Evolutionary conservation across 2,888 invertebrate genomes (phyloP).

Genomic region (Maniola hyperantus): DNA sequence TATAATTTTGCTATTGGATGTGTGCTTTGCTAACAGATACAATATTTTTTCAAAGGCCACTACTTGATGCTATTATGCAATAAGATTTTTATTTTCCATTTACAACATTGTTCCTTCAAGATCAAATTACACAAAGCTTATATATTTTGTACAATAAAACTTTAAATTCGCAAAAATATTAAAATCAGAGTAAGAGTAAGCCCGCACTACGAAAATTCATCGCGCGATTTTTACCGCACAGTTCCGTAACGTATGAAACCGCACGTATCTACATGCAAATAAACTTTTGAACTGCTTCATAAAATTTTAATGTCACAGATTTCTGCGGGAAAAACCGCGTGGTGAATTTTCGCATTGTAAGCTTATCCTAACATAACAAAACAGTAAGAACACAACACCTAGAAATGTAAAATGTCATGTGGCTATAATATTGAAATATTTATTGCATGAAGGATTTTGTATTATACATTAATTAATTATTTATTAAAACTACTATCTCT

Average conservation of each 20-base stretch:
- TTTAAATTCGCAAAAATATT: background rate
- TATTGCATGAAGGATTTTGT: conserved; percentile 13
- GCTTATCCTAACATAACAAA: too few species aligned
- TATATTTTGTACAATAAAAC: background rate
- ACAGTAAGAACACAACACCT: conserved; percentile 64
- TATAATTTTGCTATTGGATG: conserved; percentile 8
- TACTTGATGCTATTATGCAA: conserved; percentile 12
- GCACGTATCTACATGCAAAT: too few species aligned
- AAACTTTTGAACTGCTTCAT: too few species aligned
- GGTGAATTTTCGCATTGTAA: too few species aligned
- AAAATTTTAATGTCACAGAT: too few species aligned
- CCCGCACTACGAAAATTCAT: too few species aligned
- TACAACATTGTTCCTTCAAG: background rate
- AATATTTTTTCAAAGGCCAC: conserved; percentile 8
- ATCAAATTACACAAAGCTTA: conserved; percentile 13
- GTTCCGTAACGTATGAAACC: too few species aligned
- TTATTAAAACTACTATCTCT: conserved; percentile 28
- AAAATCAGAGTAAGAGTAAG: background rate
- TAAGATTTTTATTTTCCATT: background rate
- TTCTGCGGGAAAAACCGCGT: too few species aligned
- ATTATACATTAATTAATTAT: too few species aligned
- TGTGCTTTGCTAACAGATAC: conserved; percentile 8
- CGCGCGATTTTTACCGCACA: too few species aligned
- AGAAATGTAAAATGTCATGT: conserved; percentile 48
- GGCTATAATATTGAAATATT: conserved; percentile 43